Evolutionary conservation across 2,888 invertebrate species (phyloP).

Genomic region (Drosophila anceps): DNA sequence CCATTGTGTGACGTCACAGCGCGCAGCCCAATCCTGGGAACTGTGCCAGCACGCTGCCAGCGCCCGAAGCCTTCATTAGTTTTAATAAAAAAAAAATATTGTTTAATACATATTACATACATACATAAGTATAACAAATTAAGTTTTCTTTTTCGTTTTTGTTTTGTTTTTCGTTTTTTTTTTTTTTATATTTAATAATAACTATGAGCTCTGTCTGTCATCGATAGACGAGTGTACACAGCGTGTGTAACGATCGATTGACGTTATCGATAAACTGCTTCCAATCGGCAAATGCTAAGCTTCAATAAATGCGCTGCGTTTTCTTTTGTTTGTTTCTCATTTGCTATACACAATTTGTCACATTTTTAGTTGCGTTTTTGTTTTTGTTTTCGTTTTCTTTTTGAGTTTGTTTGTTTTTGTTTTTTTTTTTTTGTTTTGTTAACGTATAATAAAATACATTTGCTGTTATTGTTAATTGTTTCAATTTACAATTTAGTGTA

Average conservation of each 20-base stretch:
- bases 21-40: slow-evolving; percentile 14
- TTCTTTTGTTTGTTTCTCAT: not conserved
- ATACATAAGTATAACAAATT: slow-evolving; percentile 51
- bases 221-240: slow-evolving; percentile 27
- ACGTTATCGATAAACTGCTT: slow-evolving; percentile 29
- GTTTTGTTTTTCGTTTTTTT: not conserved
- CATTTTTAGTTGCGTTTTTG: slow-evolving; percentile 45
- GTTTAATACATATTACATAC: slow-evolving; percentile 44
- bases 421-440: slow-evolving; percentile 13
- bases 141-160: slow-evolving; percentile 16
- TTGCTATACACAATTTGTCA: slow-evolving; percentile 55
- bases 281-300: slow-evolving; percentile 46
- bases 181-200: slow-evolving; percentile 35
- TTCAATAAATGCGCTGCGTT: slow-evolving; percentile 56
- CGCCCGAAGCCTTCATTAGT: slow-evolving; percentile 36
- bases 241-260: slow-evolving; percentile 23
- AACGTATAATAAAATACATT: slow-evolving; percentile 23
- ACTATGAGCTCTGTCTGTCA: slow-evolving; percentile 34
- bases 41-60: slow-evolving; percentile 8
- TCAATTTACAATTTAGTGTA: slow-evolving; percentile 49
- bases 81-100: slow-evolving; percentile 27
- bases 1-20: slow-evolving; percentile 27
- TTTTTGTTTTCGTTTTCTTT: slow-evolving; percentile 2
- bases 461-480: slow-evolving; percentile 46
- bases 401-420: slow-evolving; percentile 16